A percentile compares a stretch with the other conserved stretches of the same genome.
phyloP scores from a whole-genome alignment of 2,888 invertebrate genomes.

The Aquatica leii region DNA sequence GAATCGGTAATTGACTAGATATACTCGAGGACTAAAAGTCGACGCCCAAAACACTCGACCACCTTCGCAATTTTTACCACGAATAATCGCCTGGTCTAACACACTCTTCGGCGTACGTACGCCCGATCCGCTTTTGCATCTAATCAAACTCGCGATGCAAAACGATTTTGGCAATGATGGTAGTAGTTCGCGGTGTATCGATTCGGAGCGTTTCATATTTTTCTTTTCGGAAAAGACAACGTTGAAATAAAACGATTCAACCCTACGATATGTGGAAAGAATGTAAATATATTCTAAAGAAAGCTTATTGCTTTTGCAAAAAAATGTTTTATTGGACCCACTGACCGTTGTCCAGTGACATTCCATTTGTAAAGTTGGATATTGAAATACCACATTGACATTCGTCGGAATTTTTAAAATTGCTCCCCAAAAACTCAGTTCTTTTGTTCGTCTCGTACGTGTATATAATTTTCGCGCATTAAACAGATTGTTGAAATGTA shows the following conservation, averaged over 20 bases:
- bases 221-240: neutral
- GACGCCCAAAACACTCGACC: conserved; percentile 14
- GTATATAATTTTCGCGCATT: conserved; percentile 13
- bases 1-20: conserved; percentile 41
- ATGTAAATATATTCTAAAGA: conserved; percentile 40
- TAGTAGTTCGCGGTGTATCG: conserved; percentile 35
- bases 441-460: too few species aligned
- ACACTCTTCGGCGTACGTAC: conserved; percentile 38
- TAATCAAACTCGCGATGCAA: conserved; percentile 39
- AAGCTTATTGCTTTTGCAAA: conserved; percentile 43
- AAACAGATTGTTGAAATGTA: conserved; percentile 42
- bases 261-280: conserved; percentile 33
- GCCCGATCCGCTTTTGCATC: conserved; percentile 39
- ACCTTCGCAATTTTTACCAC: conserved; percentile 14
- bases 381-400: conserved; percentile 59
- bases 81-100: conserved; percentile 22
- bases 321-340: conserved; percentile 46
- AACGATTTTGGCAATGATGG: conserved; percentile 37
- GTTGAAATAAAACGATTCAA: conserved; percentile 21
- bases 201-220: neutral
- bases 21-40: conserved; percentile 35
- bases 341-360: conserved; percentile 45
- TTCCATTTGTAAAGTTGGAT: conserved; percentile 52
- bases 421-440: too few species aligned
- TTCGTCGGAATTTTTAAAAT: conserved; percentile 28